Evolutionary conservation across 2,888 invertebrate species (phyloP).

Genomic region (Odontocerum albicorne): DNA sequence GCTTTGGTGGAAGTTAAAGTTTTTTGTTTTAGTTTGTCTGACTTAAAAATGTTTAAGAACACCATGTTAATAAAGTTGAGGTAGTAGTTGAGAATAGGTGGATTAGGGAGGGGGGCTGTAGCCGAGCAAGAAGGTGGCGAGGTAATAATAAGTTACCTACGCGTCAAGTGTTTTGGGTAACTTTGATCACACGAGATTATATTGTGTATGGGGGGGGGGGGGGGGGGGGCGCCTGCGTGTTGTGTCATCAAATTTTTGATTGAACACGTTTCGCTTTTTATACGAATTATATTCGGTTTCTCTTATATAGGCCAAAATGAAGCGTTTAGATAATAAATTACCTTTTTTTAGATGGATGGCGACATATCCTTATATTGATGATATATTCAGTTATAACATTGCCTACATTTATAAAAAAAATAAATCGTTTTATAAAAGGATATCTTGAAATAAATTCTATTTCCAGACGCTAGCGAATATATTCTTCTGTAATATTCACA

Average conservation of each 20-base stretch:
- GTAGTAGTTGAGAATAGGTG: too few relatives aligned
- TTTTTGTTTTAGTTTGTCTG: too few relatives aligned
- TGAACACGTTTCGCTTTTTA: constrained; percentile 12
- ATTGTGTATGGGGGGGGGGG: background rate
- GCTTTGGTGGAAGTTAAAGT: too few relatives aligned
- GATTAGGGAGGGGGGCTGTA: background rate
- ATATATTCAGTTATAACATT: too few relatives aligned
- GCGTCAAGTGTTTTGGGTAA: constrained; percentile 9
- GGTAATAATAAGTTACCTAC: constrained; percentile 8
- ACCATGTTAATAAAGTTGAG: too few relatives aligned
- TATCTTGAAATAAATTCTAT: too few relatives aligned
- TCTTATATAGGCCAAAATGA: background rate
- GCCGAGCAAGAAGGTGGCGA: background rate
- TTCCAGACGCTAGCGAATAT: too few relatives aligned
- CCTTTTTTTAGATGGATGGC: background rate
- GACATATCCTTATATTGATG: background rate
- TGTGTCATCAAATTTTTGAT: constrained; percentile 22
- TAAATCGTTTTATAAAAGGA: too few relatives aligned
- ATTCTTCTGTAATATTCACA: too few relatives aligned
- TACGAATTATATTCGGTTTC: constrained; percentile 4
- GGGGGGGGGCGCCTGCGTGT: constrained; percentile 1
- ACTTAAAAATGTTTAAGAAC: too few relatives aligned
- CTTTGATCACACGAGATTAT: constrained; percentile 18
- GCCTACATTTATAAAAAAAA: too few relatives aligned
- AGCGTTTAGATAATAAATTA: background rate